Evolutionary conservation across 1,140 invertebrate species (phyloP).

Genomic region (Cyclargus thomasi): DNA sequence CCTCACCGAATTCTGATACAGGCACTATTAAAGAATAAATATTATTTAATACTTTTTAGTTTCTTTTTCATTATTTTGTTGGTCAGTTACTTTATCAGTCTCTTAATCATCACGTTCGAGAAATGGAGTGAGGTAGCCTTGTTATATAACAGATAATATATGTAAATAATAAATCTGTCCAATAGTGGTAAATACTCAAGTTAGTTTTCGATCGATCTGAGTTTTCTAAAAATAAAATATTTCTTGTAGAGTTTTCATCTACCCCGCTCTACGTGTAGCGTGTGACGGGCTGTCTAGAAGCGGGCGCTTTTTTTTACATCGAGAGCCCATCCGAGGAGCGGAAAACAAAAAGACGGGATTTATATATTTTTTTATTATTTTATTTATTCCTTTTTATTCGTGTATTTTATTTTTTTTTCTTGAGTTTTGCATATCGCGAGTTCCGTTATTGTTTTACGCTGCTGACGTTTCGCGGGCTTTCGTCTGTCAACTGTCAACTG

Average conservation of each 20-base stretch:
- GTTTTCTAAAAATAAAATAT: conserved; percentile 2
- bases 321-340: conserved; percentile 61
- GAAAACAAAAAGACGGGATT: conserved; percentile 75
- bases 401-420: conserved; percentile 69
- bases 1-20: too few relatives aligned
- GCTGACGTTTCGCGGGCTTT: conserved; percentile 41
- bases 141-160: too few relatives aligned
- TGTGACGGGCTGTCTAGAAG: conserved; percentile 64
- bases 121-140: too few relatives aligned
- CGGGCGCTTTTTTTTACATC: conserved; percentile 69
- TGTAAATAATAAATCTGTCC: too few relatives aligned
- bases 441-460: conserved; percentile 50
- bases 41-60: too few relatives aligned
- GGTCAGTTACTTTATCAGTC: too few relatives aligned
- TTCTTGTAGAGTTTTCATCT: conserved; percentile 31
- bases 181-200: too few relatives aligned
- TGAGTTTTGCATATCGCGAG: conserved; percentile 61
- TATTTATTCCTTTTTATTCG: conserved; percentile 67
- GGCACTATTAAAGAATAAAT: too few relatives aligned
- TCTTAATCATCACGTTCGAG: too few relatives aligned
- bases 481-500: conserved; percentile 51
- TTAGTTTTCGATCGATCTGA: too few relatives aligned
- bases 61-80: too few relatives aligned
- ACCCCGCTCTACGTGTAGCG: conserved; percentile 28
- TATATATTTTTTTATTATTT: conserved; percentile 75